Conservation (phyloP, 2,113 vertebrate genomes). For the Stictonetta naevosa region DNA sequence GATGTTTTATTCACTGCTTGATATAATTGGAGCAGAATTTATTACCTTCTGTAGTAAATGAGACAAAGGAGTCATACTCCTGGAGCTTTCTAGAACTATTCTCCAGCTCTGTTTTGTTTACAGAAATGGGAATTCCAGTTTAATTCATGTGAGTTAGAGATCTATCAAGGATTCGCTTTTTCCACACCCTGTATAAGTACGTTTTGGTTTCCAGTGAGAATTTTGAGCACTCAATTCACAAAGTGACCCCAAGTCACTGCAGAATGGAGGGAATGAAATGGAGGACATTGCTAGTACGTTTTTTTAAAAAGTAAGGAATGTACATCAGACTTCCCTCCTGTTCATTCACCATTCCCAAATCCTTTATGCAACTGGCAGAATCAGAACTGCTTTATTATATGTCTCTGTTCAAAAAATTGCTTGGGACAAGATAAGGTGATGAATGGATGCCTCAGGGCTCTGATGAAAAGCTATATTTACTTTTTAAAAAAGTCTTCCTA, state of each 20-base stretch:
- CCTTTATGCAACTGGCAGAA: neutral
- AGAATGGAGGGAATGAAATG: neutral
- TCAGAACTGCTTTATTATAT: neutral
- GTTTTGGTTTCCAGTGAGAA: neutral
- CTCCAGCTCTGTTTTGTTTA: neutral
- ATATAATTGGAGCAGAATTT: neutral
- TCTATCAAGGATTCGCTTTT: neutral
- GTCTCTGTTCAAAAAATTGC: neutral
- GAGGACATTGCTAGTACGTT: neutral
- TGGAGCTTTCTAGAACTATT: neutral
- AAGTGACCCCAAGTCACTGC: neutral
- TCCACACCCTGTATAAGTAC: neutral
- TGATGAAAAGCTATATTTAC: constrained; percentile 43
- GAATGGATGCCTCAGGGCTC: constrained; percentile 26
- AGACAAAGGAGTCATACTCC: neutral
- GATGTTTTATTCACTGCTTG: neutral
- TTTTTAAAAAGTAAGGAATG: neutral
- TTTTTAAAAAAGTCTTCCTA: constrained; percentile 1
- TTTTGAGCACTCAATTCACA: neutral
- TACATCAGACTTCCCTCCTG: neutral
- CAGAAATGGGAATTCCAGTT: neutral
- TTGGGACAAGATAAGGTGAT: constrained; percentile 46
- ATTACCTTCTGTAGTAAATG: neutral
- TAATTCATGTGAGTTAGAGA: neutral
- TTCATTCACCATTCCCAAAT: neutral